Base-by-base conservation (phyloP, 2,888 invertebrate species). In the Cinara cedri region DNA sequence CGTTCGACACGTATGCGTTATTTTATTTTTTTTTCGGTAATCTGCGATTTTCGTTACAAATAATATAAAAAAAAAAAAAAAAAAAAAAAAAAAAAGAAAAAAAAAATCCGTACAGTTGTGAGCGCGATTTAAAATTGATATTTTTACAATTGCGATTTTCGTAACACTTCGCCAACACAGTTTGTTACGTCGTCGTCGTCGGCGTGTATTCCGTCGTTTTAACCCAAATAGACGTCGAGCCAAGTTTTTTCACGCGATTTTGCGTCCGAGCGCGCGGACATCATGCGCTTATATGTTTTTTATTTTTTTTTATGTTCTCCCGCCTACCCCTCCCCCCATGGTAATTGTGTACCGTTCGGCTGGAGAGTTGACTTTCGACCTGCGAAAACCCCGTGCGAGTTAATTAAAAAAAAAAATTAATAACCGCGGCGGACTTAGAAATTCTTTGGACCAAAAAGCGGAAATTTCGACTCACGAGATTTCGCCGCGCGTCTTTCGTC, bases 141-240 rank as follows among this genome's bases (percentile, higher is more conserved):
- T n/a, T n/a, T n/a, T n/a, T n/a, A n/a, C n/a, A n/a, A 3, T 71
- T 42, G 16, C 44, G 3, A 57, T 57, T 72, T 13, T 21, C 8
- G 34, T 34, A 34, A 3, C 3, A 34, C 34, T 34, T 6, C 34
- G 34, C 34, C 34, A 34, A 34, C 34, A 34, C n/a, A n/a, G n/a
- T n/a, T n/a, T n/a, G n/a, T n/a, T n/a, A n/a, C n/a, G n/a, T 46
- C 6, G 13, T 24, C 24, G 13, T n/a, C 14, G 46, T 57, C 24
- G 26, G 46, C 46, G 9, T 1, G n/a, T 72, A 19, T n/a, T 51
- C n/a, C 26, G 26, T 62, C 14, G n/a, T n/a, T 60, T 62, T 34
- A 72, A 62, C 60, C 60, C 19, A 62, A 62, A 72, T 62, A 49
- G 19, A 19, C 19, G 26, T 62, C 26, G 72, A 72, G 49, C 60